Conservation (phyloP, 2,113 vertebrate genomes). For the Pachyramphus minor region DNA sequence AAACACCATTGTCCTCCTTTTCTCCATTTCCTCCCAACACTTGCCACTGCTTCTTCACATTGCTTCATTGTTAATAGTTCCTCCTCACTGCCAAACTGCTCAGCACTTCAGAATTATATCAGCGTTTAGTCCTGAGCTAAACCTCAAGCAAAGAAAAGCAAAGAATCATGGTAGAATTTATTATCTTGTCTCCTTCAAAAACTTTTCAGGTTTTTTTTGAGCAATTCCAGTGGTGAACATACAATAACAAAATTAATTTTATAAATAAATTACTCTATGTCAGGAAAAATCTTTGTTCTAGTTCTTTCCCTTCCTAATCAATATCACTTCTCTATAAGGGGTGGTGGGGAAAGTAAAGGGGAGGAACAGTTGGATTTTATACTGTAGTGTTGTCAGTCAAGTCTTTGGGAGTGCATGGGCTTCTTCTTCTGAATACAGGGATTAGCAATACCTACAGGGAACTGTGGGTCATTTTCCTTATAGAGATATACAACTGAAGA, state of each 20-base stretch:
- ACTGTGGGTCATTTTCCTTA: neutral
- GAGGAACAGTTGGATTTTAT: neutral
- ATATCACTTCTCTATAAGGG: neutral
- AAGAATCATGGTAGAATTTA: neutral
- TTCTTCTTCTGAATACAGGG: neutral
- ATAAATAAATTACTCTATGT: neutral
- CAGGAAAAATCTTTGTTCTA: neutral
- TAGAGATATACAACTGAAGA: neutral
- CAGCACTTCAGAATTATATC: neutral
- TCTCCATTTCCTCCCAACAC: neutral
- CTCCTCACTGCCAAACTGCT: neutral
- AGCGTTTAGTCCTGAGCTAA: neutral
- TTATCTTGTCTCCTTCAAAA: neutral
- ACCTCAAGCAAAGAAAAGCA: neutral
- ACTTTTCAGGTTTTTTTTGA: rapidly evolving
- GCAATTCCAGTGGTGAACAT: neutral
- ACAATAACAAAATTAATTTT: neutral
- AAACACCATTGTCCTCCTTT: neutral
- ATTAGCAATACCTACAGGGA: neutral
- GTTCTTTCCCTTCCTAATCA: neutral
- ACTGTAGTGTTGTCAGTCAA: neutral
- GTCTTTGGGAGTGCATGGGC: neutral
- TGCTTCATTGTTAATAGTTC: neutral
- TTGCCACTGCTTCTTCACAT: neutral
- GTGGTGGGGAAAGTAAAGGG: neutral